These are phyloP conservation scores for Incurvaria masculella DNA, from an alignment of 2,888 invertebrate species.

Conservation along the genomic window DNA sequence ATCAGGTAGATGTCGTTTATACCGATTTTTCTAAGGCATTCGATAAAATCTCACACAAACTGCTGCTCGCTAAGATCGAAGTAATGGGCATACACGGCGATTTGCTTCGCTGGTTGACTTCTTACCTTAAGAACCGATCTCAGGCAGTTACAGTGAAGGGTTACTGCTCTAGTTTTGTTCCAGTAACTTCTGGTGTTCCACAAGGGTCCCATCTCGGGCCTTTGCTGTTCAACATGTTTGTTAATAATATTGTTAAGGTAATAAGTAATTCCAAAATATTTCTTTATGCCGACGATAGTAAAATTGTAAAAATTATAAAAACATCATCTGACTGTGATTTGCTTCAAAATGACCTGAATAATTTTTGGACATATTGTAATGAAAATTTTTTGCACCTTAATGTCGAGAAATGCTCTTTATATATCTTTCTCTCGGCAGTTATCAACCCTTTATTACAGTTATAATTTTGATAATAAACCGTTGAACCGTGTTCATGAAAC, in stretches of 20 bases:
- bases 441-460: not conserved
- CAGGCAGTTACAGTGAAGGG: conserved; percentile 5
- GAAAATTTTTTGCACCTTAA: not conserved
- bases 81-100: not conserved
- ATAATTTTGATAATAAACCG: not conserved
- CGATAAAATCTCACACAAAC: not conserved
- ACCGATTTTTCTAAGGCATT: not conserved
- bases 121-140: not conserved
- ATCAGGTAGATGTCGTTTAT: conserved; percentile 1
- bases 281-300: conserved; percentile 12
- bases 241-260: conserved; percentile 8
- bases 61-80: not conserved
- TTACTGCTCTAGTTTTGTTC: not conserved
- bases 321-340: not conserved
- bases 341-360: not conserved
- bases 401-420: not conserved
- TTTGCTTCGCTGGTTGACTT: conserved; percentile 1
- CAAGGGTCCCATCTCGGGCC: conserved; percentile 13
- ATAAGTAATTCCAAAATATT: conserved; percentile 7
- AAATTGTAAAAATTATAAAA: conserved; percentile 7
- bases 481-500: not conserved
- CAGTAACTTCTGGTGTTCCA: conserved; percentile 1
- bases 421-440: not conserved
- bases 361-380: not conserved
- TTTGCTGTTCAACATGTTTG: conserved; percentile 11